phyloP scores from a whole-genome alignment of 2,888 invertebrate species.

The Noctuana brunneofusca region DNA sequence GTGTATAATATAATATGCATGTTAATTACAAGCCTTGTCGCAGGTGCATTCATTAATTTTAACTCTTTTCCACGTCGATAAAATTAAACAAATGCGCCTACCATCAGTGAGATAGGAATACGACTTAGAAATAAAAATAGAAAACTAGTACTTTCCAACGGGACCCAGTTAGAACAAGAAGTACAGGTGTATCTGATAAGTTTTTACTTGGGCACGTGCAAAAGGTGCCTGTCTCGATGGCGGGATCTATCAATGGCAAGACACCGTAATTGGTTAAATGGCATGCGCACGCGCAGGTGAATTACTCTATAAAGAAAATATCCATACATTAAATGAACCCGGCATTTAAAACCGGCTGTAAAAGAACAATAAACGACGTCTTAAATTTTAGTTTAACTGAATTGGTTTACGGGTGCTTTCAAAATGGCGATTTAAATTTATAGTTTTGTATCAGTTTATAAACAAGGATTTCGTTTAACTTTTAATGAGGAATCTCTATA shows the following conservation, averaged over 20 bases:
- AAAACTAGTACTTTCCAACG: slow-evolving; percentile 34
- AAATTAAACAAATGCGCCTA: slow-evolving; percentile 10
- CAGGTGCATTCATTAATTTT: slow-evolving; percentile 22
- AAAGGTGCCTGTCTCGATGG: slow-evolving; percentile 56
- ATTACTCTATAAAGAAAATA: slow-evolving; percentile 55
- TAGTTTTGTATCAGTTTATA: neutral
- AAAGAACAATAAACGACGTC: slow-evolving; percentile 19
- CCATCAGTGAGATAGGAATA: slow-evolving; percentile 18
- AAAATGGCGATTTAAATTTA: neutral
- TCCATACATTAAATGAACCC: slow-evolving; percentile 37
- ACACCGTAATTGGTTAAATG: slow-evolving; percentile 63
- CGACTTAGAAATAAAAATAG: slow-evolving; percentile 34
- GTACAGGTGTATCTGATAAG: slow-evolving; percentile 40
- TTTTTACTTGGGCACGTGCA: slow-evolving; percentile 55
- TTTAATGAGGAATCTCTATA: slow-evolving; percentile 4
- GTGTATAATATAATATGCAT: neutral
- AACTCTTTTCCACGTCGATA: slow-evolving; percentile 1
- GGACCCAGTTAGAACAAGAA: slow-evolving; percentile 33
- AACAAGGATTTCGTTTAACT: neutral
- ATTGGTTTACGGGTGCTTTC: slow-evolving; percentile 20
- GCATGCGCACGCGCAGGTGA: slow-evolving; percentile 64
- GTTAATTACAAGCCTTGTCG: neutral
- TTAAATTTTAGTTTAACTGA: slow-evolving; percentile 20
- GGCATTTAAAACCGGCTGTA: slow-evolving; percentile 37
- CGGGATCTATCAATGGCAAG: slow-evolving; percentile 63